Conservation (phyloP, 2,888 invertebrate species). For the Diarsia mendica region DNA sequence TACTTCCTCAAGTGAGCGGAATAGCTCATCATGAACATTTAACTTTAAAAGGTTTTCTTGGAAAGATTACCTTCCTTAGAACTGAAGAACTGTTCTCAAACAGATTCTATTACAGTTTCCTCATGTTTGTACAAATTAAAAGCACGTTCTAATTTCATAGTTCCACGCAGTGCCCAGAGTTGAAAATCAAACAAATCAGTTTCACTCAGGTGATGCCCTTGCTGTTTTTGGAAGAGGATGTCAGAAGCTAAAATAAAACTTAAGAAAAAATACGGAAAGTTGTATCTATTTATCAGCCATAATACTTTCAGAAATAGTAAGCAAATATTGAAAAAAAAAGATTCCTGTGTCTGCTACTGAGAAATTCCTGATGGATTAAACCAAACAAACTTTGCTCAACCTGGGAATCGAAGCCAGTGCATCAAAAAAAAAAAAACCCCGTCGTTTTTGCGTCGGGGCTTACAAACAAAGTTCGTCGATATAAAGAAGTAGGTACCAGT, state of each 20-base stretch:
- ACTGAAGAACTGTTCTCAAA: not conserved
- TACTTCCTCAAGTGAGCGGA: too few relatives aligned
- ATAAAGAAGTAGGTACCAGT: not conserved
- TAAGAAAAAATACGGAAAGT: not conserved
- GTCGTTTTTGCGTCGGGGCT: too few relatives aligned
- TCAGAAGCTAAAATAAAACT: not conserved
- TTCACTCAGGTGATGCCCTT: not conserved
- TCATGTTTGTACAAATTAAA: not conserved
- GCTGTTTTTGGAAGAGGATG: not conserved
- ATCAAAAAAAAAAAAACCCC: not conserved
- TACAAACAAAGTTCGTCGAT: not conserved
- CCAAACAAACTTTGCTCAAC: not conserved
- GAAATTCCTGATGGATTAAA: not conserved
- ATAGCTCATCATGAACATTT: not conserved
- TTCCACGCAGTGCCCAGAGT: not conserved
- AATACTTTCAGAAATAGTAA: not conserved
- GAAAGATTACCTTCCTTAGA: not conserved
- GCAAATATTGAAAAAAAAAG: slow-evolving; percentile 1
- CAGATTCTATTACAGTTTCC: not conserved
- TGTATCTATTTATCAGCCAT: not conserved
- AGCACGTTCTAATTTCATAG: not conserved
- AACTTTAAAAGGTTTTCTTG: slow-evolving; percentile 3
- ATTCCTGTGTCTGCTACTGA: not conserved
- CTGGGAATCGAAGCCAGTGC: not conserved
- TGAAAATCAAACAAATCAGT: not conserved